Evolutionary conservation across 2,797 vertebrate species (phyloP).

Genomic region (Microcaecilia unicolor): DNA sequence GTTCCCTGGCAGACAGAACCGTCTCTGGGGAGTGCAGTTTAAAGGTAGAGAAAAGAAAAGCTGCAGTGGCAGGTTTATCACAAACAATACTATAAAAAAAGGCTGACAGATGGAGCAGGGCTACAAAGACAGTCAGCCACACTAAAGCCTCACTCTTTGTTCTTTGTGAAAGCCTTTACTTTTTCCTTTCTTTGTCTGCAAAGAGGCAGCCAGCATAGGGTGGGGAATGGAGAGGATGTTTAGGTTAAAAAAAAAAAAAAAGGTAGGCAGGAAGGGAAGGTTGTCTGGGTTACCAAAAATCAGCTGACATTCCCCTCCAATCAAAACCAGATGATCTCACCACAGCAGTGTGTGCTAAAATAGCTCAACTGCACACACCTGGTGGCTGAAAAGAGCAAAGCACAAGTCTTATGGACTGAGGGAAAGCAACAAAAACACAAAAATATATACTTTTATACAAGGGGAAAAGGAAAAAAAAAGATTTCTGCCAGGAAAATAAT

Average conservation of each 20-base stretch:
- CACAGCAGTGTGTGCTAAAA: slow-evolving; percentile 39
- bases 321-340: slow-evolving; percentile 49
- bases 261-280: slow-evolving; percentile 4
- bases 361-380: slow-evolving; percentile 83
- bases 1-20: too few species aligned
- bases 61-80: background rate
- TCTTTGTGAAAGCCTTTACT: slow-evolving; percentile 6
- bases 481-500: accelerated
- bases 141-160: background rate
- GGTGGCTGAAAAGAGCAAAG: slow-evolving; percentile 47
- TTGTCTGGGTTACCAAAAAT: slow-evolving; percentile 25
- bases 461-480: background rate
- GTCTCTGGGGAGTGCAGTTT: too few species aligned
- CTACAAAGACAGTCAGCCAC: background rate
- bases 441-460: background rate
- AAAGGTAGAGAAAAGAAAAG: too few species aligned
- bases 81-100: background rate
- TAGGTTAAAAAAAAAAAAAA: background rate
- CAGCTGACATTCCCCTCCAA: slow-evolving; percentile 54
- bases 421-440: accelerated
- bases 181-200: background rate
- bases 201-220: background rate
- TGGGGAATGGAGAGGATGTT: background rate
- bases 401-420: slow-evolving; percentile 8
- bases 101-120: background rate